A percentile compares a stretch with the other conserved stretches of the same genome.
Conservation (phyloP, 2,888 invertebrate genomes). For the Perithous albicinctus region DNA sequence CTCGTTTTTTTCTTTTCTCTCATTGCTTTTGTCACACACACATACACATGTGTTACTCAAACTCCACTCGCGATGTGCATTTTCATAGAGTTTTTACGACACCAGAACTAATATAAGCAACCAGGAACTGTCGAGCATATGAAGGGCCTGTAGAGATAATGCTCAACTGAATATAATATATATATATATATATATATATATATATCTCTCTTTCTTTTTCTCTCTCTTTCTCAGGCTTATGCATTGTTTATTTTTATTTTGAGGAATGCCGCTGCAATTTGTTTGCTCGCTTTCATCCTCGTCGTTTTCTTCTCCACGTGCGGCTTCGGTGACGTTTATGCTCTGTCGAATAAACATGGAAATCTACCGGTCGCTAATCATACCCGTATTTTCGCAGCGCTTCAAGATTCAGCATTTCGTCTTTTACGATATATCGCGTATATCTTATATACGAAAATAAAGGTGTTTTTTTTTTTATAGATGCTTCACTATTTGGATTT, state of each 20-base stretch:
- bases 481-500: not conserved
- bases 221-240: constrained; percentile 14
- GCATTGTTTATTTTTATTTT: constrained; percentile 18
- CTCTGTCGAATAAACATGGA: constrained; percentile 26
- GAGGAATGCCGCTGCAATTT: not conserved
- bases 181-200: too few relatives aligned
- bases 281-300: not conserved
- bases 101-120: not conserved
- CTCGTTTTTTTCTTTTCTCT: not conserved
- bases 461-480: not conserved
- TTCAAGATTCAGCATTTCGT: not conserved
- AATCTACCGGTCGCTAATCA: constrained; percentile 20
- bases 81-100: constrained; percentile 4
- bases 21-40: constrained; percentile 1
- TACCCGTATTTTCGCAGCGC: constrained; percentile 11
- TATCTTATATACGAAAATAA: constrained; percentile 1
- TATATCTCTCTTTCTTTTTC: too few relatives aligned
- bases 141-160: not conserved
- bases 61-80: not conserved
- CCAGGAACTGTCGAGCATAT: not conserved
- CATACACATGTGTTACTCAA: not conserved
- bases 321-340: not conserved
- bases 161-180: constrained; percentile 5
- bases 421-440: constrained; percentile 3
- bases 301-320: constrained; percentile 9